Conservation (phyloP, 2,113 vertebrate genomes). For the Chaetura pelagica region DNA sequence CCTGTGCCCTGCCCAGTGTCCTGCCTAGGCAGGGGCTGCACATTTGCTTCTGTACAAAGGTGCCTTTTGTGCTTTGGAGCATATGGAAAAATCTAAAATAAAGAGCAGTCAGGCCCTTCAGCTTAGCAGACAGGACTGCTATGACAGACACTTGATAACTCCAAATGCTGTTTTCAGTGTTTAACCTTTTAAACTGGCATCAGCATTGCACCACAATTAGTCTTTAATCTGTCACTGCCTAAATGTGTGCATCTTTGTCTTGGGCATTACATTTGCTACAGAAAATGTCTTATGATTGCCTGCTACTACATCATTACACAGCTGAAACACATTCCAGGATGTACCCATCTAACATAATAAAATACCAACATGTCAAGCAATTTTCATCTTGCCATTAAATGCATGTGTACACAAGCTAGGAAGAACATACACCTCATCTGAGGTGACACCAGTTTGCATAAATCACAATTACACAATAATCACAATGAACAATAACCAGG, state of each 20-base stretch:
- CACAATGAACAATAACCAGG: background rate
- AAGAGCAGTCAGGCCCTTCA: background rate
- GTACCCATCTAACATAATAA: background rate
- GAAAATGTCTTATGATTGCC: background rate
- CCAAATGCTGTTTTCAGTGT: background rate
- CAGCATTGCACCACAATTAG: background rate
- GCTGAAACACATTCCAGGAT: background rate
- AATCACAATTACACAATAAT: conserved; percentile 20
- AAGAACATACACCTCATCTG: background rate
- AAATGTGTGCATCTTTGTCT: background rate
- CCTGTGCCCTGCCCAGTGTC: background rate
- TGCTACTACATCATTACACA: background rate
- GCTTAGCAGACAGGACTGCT: background rate
- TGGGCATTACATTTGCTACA: background rate
- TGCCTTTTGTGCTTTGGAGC: background rate
- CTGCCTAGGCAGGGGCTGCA: background rate
- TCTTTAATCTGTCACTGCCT: conserved; percentile 18
- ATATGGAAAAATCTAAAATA: background rate
- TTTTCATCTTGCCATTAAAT: background rate
- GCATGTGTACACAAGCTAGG: background rate
- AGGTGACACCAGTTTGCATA: background rate
- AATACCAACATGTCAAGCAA: background rate
- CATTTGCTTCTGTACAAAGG: background rate
- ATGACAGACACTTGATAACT: background rate
- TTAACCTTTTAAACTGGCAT: conserved; percentile 41